Conservation (phyloP, 2,113 vertebrate species). For the Grammomys surdaster region DNA sequence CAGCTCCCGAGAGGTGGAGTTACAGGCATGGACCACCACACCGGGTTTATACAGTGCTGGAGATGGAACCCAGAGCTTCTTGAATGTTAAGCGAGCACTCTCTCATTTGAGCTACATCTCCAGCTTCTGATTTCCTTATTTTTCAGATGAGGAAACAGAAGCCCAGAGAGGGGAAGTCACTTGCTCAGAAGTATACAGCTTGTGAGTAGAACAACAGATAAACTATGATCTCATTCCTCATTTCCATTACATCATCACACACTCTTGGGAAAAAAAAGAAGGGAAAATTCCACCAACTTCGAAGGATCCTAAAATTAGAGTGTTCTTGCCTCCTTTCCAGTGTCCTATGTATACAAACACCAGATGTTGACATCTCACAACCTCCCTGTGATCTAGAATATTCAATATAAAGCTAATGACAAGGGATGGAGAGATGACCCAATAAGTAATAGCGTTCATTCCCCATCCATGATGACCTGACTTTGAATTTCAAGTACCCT, state of each 20-base stretch:
- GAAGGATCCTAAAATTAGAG: slow-evolving; percentile 29
- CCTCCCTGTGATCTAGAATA: not conserved
- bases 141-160: slow-evolving; percentile 67
- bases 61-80: not conserved
- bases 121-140: slow-evolving; percentile 46
- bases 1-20: too few species aligned
- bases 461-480: not conserved
- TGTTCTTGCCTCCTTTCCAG: not conserved
- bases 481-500: not conserved
- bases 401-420: not conserved
- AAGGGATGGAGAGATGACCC: not conserved
- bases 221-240: slow-evolving; percentile 17
- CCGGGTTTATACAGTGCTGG: not conserved
- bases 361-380: not conserved
- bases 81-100: not conserved
- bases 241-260: slow-evolving; percentile 64
- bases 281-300: not conserved
- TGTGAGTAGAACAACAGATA: slow-evolving; percentile 47
- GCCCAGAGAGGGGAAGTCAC: slow-evolving; percentile 62
- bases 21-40: not conserved
- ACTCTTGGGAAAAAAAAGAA: not conserved
- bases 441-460: not conserved
- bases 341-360: not conserved
- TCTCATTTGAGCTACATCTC: not conserved
- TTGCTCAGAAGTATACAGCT: slow-evolving; percentile 32